Evolutionary conservation across 2,888 invertebrate species (phyloP).

Genomic region (Drosophila recens): DNA sequence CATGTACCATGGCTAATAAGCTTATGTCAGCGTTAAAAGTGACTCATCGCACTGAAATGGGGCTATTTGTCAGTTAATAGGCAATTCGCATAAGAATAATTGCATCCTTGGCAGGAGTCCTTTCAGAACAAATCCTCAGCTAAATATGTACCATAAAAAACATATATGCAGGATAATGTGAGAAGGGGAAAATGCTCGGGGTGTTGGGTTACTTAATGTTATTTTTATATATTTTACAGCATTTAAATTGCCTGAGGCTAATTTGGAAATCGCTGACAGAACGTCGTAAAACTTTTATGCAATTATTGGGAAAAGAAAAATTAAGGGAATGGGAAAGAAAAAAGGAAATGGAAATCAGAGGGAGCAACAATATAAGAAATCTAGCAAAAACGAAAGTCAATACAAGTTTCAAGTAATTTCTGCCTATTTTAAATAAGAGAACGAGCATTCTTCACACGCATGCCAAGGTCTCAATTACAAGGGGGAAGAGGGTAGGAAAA

Average conservation of each 20-base stretch:
- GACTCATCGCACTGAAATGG: slow-evolving; percentile 64
- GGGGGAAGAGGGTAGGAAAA: neutral
- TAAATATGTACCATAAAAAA: slow-evolving; percentile 38
- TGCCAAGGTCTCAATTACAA: slow-evolving; percentile 71
- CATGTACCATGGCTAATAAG: slow-evolving; percentile 66
- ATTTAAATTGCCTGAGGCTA: slow-evolving; percentile 72
- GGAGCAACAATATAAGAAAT: slow-evolving; percentile 30
- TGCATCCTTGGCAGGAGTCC: slow-evolving; percentile 58
- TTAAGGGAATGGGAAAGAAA: neutral
- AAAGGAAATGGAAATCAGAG: neutral
- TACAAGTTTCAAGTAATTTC: slow-evolving; percentile 67
- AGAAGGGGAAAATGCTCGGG: neutral
- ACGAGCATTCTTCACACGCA: slow-evolving; percentile 46
- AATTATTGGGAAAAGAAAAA: slow-evolving; percentile 38
- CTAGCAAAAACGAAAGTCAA: slow-evolving; percentile 55
- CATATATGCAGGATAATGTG: neutral
- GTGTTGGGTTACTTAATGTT: slow-evolving; percentile 46
- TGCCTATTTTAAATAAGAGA: slow-evolving; percentile 51
- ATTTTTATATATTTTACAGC: slow-evolving; percentile 66
- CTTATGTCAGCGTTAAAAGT: slow-evolving; percentile 76
- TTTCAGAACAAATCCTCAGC: slow-evolving; percentile 58
- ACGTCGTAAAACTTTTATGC: slow-evolving; percentile 44
- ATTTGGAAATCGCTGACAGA: slow-evolving; percentile 65
- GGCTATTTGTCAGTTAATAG: slow-evolving; percentile 68
- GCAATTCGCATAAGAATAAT: slow-evolving; percentile 74